phyloP scores from a whole-genome alignment of 2,888 invertebrate species.

The Priocnemis perturbator region DNA sequence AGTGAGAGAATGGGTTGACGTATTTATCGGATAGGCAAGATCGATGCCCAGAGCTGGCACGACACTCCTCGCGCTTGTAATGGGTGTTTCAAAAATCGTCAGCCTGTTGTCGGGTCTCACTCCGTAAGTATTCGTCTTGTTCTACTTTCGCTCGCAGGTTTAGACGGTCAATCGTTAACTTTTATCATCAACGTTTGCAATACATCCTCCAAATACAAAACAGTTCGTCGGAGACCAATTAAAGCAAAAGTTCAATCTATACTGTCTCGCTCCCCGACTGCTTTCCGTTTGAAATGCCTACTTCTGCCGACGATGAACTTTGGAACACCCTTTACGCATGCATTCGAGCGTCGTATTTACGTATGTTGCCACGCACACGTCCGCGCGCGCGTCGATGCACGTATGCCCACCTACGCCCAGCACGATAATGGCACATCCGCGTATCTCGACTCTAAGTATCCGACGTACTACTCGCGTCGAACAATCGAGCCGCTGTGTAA shows the following conservation, averaged over 20 bases:
- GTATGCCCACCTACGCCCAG: no score
- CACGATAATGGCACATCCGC: conserved; percentile 57
- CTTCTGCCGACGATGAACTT: conserved; percentile 27
- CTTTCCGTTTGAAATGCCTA: no score
- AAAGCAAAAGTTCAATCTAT: no score
- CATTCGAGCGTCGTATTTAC: conserved; percentile 12
- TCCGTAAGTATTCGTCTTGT: no score
- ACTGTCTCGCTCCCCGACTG: no score
- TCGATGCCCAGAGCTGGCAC: conserved; percentile 55
- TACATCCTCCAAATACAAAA: no score
- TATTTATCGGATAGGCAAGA: conserved; percentile 60
- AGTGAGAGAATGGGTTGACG: conserved; percentile 28
- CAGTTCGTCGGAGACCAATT: no score
- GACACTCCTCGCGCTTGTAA: conserved; percentile 36
- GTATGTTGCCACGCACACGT: conserved; percentile 33
- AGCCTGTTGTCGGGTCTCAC: conserved; percentile 26
- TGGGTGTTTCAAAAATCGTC: conserved; percentile 4
- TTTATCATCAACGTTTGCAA: no score
- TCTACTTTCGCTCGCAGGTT: no score
- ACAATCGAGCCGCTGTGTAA: conserved; percentile 49
- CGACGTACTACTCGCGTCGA: conserved; percentile 27
- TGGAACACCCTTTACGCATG: conserved; percentile 4
- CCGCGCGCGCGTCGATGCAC: conserved; percentile 44
- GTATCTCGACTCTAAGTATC: conserved; percentile 45
- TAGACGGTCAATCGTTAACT: no score